Base-by-base conservation (phyloP, 2,888 invertebrate species). In the Charanyca ferruginea region DNA sequence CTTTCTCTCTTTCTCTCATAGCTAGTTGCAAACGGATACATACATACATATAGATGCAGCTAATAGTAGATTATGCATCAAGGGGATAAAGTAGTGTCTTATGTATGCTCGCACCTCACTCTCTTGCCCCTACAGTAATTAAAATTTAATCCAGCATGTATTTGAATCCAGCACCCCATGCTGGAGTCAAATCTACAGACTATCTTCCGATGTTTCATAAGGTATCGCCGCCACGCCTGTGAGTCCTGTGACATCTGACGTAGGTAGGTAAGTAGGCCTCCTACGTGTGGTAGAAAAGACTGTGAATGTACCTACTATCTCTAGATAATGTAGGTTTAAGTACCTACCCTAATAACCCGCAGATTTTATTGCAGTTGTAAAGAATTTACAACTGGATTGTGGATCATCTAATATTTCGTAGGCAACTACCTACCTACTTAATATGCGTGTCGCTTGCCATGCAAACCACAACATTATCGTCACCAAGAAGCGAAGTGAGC, bases 381-480 rank as follows among this genome's bases (percentile, higher is more conserved):
- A 32, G 4, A 7, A 38, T 38, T 13, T 57, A 18, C 22, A 16
- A 28, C 16, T 28, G 20, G 9, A 23, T 23, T 3, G 7, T 23
- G 11, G 7, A 41, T 32, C 2, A 9, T 35, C 51, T 25, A n/a
- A n/a, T 47, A 5, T 38, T 41, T 32, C 9, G 2, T 20, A n/a
- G n/a, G 23, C 16, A 9, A 11, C 7, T 28, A 28, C 1, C 8
- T 32, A 38, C 3, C 16, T 32, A 51, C 23, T 66, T 55, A 51
- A 41, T 51, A 38, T 23, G 28, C 49, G 28, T 45, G 16, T 9
- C 49, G 20, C 20, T 44, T 73, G 66, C 49, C 55, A 73, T 51
- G 49, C 73, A 20, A 73, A 41, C 38, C 20, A 44, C 65, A 64
- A 54, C 48, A 49, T 38, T 73, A 73, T 54, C 11, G 49, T 51